These are phyloP conservation scores for Lophius piscatorius DNA, from an alignment of 2,113 vertebrate genomes.

Conservation along the genomic window DNA sequence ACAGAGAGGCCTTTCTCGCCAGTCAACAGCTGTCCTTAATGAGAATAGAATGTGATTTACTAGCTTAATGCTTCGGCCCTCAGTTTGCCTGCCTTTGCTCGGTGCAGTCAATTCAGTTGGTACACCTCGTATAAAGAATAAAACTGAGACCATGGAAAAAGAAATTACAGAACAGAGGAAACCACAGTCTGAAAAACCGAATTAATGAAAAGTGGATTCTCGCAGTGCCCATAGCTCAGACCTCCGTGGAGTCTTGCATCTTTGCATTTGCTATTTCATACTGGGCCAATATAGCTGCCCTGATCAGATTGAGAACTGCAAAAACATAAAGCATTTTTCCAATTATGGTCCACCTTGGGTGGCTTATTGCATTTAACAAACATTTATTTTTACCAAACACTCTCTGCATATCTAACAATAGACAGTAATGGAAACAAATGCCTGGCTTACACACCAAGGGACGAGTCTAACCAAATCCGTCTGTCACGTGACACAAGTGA, in stretches of 20 bases:
- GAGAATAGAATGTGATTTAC: slow-evolving; percentile 80
- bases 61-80: slow-evolving; percentile 71
- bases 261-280: slow-evolving; percentile 12
- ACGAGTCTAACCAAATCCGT: slow-evolving; percentile 15
- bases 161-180: slow-evolving; percentile 15
- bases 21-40: slow-evolving; percentile 77
- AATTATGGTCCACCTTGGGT: slow-evolving; percentile 8
- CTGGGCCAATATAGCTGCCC: not conserved
- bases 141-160: slow-evolving; percentile 41
- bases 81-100: slow-evolving; percentile 54
- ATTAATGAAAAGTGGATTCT: slow-evolving; percentile 47
- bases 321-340: slow-evolving; percentile 6
- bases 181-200: slow-evolving; percentile 31
- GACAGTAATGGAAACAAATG: not conserved
- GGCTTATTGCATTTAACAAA: slow-evolving; percentile 30
- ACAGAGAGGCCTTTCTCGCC: slow-evolving; percentile 74
- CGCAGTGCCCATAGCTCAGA: slow-evolving; percentile 19
- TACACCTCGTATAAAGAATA: slow-evolving; percentile 37
- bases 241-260: slow-evolving; percentile 35
- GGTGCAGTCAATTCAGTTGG: slow-evolving; percentile 53
- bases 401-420: not conserved
- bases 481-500: slow-evolving; percentile 17
- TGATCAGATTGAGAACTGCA: slow-evolving; percentile 17
- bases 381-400: not conserved
- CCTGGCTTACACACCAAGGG: slow-evolving; percentile 4